Conservation (phyloP, 2,797 vertebrate species). For the Thalassophryne amazonica region DNA sequence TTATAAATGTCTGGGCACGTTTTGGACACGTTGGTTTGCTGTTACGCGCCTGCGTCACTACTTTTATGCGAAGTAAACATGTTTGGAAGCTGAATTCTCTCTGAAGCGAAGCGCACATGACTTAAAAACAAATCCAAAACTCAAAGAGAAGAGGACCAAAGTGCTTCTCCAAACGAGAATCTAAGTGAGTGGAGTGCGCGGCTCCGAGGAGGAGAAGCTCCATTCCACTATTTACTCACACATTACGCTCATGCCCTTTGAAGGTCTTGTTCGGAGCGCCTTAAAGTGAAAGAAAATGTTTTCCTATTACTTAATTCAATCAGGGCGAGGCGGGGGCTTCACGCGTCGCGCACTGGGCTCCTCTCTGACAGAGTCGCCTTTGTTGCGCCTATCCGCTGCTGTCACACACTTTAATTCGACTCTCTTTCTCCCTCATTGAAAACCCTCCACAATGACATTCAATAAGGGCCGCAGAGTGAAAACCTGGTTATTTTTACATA, state of each 20-base stretch:
- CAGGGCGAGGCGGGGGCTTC: constrained; percentile 94
- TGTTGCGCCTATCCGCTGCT: constrained; percentile 99
- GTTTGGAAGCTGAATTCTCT: too few relatives aligned
- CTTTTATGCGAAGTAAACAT: too few relatives aligned
- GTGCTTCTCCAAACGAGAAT: too few relatives aligned
- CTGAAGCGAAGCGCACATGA: too few relatives aligned
- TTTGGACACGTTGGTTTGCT: too few relatives aligned
- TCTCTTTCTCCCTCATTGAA: constrained; percentile 99
- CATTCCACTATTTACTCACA: constrained; percentile 62
- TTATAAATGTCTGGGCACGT: too few relatives aligned
- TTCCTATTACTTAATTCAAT: constrained; percentile 99
- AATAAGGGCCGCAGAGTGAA: constrained; percentile 97
- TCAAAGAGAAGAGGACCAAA: too few relatives aligned
- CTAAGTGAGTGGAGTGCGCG: too few relatives aligned
- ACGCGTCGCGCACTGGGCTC: constrained; percentile 92
- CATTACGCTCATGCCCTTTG: constrained; percentile 66
- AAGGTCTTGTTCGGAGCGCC: constrained; percentile 90
- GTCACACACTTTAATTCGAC: constrained; percentile 99
- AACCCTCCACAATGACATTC: constrained; percentile 99
- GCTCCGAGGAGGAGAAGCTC: constrained; percentile 4
- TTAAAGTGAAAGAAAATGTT: constrained; percentile 99
- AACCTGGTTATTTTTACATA: constrained; percentile 98
- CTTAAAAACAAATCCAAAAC: too few relatives aligned
- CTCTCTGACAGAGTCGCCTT: constrained; percentile 99
- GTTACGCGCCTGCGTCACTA: too few relatives aligned